Percentiles rank a stretch among this genome's conserved stretches.
phyloP scores from a whole-genome alignment of 1,140 invertebrate species.

The Camponotus floridanus region DNA sequence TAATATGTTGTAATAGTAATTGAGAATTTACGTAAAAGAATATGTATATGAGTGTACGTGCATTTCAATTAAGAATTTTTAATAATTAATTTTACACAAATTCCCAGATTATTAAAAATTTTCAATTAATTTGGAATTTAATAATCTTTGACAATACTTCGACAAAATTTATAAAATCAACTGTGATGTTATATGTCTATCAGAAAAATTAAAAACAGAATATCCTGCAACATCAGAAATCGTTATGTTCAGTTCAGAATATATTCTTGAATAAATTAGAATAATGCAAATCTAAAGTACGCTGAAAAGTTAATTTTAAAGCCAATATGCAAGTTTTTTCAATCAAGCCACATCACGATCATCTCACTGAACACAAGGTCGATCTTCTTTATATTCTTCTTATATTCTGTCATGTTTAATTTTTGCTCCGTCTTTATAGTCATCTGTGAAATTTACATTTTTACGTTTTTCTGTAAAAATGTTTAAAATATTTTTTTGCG shows the following conservation, averaged over 20 bases:
- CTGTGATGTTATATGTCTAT: too few species aligned
- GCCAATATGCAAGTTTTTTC: constrained; percentile 11
- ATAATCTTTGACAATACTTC: too few species aligned
- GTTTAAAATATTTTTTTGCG: background rate
- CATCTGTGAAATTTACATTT: constrained; percentile 49
- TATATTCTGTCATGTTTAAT: constrained; percentile 26
- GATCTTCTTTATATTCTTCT: constrained; percentile 38
- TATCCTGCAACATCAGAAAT: too few species aligned
- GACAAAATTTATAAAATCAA: too few species aligned
- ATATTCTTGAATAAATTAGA: constrained; percentile 9
- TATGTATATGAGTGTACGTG: too few species aligned
- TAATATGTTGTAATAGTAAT: too few species aligned
- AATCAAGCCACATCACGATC: constrained; percentile 13
- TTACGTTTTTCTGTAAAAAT: background rate
- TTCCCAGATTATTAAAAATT: too few species aligned
- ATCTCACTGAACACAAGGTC: constrained; percentile 31
- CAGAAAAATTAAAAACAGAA: background rate
- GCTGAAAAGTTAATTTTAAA: constrained; percentile 17
- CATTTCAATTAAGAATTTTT: background rate
- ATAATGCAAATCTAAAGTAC: constrained; percentile 1
- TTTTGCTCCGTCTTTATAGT: constrained; percentile 24
- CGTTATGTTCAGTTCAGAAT: background rate
- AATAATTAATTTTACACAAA: too few species aligned
- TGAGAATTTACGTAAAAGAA: background rate
- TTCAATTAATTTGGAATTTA: too few species aligned